These are phyloP conservation scores for Margaritifera margaritifera DNA, from an alignment of 2,888 invertebrate species.

Conservation along the genomic window DNA sequence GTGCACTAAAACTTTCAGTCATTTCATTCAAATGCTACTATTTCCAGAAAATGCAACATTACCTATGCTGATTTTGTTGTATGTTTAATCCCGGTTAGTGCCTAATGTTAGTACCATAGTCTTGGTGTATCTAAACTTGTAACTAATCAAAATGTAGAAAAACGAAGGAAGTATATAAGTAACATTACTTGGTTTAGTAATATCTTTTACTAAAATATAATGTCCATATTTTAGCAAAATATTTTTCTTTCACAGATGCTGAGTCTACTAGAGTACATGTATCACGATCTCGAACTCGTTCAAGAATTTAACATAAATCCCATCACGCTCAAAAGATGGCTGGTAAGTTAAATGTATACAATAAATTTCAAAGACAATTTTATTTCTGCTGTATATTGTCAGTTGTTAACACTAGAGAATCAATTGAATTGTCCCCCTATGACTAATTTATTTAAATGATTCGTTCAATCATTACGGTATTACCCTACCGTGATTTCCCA, in stretches of 20 bases:
- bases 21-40: too few species aligned
- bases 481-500: too few species aligned
- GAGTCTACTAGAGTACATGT: constrained; percentile 72
- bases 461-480: too few species aligned
- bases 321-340: constrained; percentile 72
- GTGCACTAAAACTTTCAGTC: too few species aligned
- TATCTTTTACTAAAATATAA: neutral
- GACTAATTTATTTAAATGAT: too few species aligned
- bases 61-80: too few species aligned
- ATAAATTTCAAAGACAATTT: neutral
- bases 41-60: too few species aligned
- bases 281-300: constrained; percentile 70
- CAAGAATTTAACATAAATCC: constrained; percentile 72
- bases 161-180: neutral
- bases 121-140: too few species aligned
- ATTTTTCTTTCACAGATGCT: constrained; percentile 66
- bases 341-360: constrained; percentile 61
- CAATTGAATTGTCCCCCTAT: too few species aligned
- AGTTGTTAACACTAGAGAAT: too few species aligned
- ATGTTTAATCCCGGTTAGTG: too few species aligned
- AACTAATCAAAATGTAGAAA: neutral
- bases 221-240: neutral
- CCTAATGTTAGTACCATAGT: too few species aligned
- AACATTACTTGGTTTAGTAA: neutral
- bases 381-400: neutral